phyloP scores from a whole-genome alignment of 2,888 invertebrate species.

The Formica aserva region DNA sequence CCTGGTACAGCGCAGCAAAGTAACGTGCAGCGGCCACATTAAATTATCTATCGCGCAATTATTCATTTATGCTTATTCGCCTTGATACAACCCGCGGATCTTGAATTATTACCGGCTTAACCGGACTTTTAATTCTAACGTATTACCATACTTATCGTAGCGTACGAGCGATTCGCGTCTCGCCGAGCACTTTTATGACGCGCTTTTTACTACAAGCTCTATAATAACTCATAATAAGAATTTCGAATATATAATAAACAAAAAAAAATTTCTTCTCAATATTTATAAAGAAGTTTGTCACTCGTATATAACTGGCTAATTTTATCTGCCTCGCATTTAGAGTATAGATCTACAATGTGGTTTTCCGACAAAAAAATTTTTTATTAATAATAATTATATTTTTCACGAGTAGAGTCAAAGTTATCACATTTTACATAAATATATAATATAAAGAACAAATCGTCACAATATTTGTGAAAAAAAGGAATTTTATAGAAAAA shows the following conservation, averaged over 20 bases:
- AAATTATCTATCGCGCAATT: constrained; percentile 84
- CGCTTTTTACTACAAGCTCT: constrained; percentile 61
- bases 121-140: constrained; percentile 82
- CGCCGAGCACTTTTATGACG: constrained; percentile 61
- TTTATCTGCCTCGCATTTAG: neutral
- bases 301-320: neutral
- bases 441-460: neutral
- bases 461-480: neutral
- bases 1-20: constrained; percentile 53
- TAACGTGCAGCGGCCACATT: constrained; percentile 76
- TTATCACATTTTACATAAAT: neutral
- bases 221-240: constrained; percentile 59
- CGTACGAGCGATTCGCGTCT: constrained; percentile 73
- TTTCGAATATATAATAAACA: neutral
- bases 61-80: constrained; percentile 85
- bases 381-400: neutral
- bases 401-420: neutral
- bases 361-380: neutral
- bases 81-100: constrained; percentile 83
- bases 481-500: neutral
- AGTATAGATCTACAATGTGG: neutral
- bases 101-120: constrained; percentile 85
- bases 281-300: constrained; percentile 4
- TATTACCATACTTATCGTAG: constrained; percentile 83
- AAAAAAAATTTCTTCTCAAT: neutral